Evolutionary conservation across 2,113 vertebrate genomes (phyloP).

Genomic region (Anoura caudifer): DNA sequence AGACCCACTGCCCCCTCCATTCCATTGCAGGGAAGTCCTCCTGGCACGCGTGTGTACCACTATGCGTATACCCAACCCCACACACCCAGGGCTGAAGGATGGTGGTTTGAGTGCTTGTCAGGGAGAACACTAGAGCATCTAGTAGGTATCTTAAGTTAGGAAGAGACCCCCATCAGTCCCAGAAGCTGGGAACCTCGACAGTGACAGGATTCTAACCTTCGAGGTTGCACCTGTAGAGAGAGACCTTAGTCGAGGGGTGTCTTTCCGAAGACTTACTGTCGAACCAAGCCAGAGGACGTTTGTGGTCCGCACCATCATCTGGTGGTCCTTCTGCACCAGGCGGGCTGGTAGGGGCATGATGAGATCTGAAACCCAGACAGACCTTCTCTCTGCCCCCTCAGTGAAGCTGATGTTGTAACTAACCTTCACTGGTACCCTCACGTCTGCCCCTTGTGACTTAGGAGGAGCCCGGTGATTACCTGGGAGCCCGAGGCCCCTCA

Average conservation of each 20-base stretch:
- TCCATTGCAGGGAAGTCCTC: not conserved
- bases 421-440: not conserved
- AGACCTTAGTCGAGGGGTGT: not conserved
- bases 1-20: not conserved
- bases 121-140: too few species aligned
- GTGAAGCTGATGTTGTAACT: not conserved
- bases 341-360: not conserved
- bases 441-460: not conserved
- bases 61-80: not conserved
- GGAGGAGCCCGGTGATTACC: not conserved
- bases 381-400: not conserved
- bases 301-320: not conserved
- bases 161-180: not conserved
- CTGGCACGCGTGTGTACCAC: not conserved
- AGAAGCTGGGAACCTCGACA: not conserved
- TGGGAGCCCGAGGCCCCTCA: not conserved
- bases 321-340: not conserved
- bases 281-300: not conserved
- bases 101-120: accelerated
- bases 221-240: not conserved
- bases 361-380: not conserved
- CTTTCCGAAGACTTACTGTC: not conserved
- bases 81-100: accelerated
- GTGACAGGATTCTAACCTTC: not conserved
- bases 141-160: not conserved